Percentiles rank a stretch among this genome's conserved stretches.
These are phyloP conservation scores for Zaprionus lachaisei DNA, from an alignment of 1,140 invertebrate genomes.

Conservation along the genomic window DNA sequence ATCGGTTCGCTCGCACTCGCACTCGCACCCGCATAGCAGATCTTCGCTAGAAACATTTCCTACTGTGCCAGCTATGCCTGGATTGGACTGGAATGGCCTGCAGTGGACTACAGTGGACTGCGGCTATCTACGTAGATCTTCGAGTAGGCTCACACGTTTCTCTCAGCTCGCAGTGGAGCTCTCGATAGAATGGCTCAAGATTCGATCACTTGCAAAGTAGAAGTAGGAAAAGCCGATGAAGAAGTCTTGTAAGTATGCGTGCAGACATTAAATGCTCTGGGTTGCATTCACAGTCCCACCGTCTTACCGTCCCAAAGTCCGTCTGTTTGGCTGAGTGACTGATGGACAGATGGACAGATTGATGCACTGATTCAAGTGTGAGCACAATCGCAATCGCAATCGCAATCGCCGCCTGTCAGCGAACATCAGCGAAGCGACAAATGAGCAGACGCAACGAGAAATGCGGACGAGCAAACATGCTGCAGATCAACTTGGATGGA, in stretches of 20 bases:
- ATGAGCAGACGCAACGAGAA: constrained; percentile 64
- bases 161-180: constrained; percentile 2
- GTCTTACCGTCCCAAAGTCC: background rate
- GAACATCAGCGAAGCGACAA: constrained; percentile 72
- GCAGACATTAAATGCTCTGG: constrained; percentile 41
- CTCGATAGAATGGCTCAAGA: constrained; percentile 33
- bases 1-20: constrained; percentile 14
- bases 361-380: constrained; percentile 53
- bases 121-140: constrained; percentile 37
- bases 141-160: constrained; percentile 17
- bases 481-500: constrained; percentile 48
- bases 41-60: constrained; percentile 7
- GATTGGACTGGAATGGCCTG: background rate
- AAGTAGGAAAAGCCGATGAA: constrained; percentile 15
- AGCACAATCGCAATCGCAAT: constrained; percentile 40
- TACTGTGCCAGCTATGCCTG: too few relatives aligned
- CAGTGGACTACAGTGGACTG: constrained; percentile 13
- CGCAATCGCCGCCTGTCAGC: constrained; percentile 46
- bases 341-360: constrained; percentile 41
- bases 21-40: constrained; percentile 41
- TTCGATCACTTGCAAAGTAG: constrained; percentile 29
- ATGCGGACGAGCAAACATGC: constrained; percentile 53
- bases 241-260: constrained; percentile 40
- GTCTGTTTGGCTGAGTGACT: constrained; percentile 6
- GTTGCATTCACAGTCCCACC: background rate